Evolutionary conservation across 2,113 vertebrate genomes (phyloP).

Genomic region (Hiodon tergisus): DNA sequence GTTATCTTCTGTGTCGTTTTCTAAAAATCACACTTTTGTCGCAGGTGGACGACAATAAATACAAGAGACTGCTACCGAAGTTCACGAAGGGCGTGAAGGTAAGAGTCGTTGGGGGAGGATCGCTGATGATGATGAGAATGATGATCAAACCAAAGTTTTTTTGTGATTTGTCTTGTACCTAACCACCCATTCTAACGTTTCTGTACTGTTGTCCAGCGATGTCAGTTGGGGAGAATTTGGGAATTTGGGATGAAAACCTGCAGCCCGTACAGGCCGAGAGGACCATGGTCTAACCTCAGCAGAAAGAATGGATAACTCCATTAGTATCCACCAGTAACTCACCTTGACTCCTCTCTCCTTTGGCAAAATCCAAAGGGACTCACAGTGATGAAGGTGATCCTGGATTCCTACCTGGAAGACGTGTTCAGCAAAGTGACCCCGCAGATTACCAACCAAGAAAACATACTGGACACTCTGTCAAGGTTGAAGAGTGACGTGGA

Average conservation of each 20-base stretch:
- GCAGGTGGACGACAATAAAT: conserved; percentile 6
- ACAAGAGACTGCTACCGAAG: conserved; percentile 15
- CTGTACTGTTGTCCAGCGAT: too few species aligned
- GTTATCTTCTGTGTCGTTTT: background rate
- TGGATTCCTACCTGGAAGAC: conserved; percentile 11
- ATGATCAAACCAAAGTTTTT: too few species aligned
- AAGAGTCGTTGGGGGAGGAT: background rate
- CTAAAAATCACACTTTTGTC: background rate
- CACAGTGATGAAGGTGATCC: conserved; percentile 1
- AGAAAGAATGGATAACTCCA: too few species aligned
- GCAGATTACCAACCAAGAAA: background rate
- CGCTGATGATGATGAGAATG: too few species aligned
- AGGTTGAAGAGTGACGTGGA: background rate
- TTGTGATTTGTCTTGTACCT: too few species aligned
- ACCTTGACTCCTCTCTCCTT: background rate
- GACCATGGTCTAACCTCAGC: too few species aligned
- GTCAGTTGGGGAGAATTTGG: too few species aligned
- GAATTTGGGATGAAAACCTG: too few species aligned
- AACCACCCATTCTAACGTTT: too few species aligned
- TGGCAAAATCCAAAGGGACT: background rate
- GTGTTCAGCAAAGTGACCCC: conserved; percentile 8
- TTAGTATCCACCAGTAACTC: too few species aligned
- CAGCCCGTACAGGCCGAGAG: too few species aligned
- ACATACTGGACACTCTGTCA: background rate
- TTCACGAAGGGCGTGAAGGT: background rate